Conservation (phyloP, 2,113 vertebrate species). For the Brachyistius frenatus region DNA sequence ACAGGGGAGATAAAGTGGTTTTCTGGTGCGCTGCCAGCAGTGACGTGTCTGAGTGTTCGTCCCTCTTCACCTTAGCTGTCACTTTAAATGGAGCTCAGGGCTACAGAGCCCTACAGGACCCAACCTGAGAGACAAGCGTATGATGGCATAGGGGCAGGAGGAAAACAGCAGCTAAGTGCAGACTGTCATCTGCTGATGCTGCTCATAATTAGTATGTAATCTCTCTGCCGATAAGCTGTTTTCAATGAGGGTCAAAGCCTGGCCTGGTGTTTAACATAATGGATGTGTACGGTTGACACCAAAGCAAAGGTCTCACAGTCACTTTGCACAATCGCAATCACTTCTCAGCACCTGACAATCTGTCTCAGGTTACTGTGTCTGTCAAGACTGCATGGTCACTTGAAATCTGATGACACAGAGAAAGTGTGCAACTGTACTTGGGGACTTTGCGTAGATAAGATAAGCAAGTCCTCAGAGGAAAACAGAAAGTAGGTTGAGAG, state of each 20-base stretch:
- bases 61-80: constrained; percentile 73
- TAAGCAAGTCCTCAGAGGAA: background rate
- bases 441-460: constrained; percentile 14
- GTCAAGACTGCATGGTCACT: constrained; percentile 20
- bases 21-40: constrained; percentile 69
- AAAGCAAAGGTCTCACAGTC: constrained; percentile 37
- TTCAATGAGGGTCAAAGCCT: constrained; percentile 45
- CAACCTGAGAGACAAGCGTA: constrained; percentile 51
- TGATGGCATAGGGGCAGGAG: constrained; percentile 38
- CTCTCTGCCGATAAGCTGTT: constrained; percentile 22
- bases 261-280: constrained; percentile 43
- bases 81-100: constrained; percentile 45
- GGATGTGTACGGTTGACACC: constrained; percentile 39
- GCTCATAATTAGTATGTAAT: constrained; percentile 60
- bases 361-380: constrained; percentile 57
- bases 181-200: constrained; percentile 48
- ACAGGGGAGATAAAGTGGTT: constrained; percentile 70
- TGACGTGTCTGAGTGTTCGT: constrained; percentile 47
- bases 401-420: constrained; percentile 52
- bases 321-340: constrained; percentile 63
- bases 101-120: constrained; percentile 39
- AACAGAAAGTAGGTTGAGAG: background rate
- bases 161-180: constrained; percentile 41
- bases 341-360: constrained; percentile 54
- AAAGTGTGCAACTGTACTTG: background rate